Base-by-base conservation (phyloP, 2,113 vertebrate genomes). In the Galemys pyrenaicus region DNA sequence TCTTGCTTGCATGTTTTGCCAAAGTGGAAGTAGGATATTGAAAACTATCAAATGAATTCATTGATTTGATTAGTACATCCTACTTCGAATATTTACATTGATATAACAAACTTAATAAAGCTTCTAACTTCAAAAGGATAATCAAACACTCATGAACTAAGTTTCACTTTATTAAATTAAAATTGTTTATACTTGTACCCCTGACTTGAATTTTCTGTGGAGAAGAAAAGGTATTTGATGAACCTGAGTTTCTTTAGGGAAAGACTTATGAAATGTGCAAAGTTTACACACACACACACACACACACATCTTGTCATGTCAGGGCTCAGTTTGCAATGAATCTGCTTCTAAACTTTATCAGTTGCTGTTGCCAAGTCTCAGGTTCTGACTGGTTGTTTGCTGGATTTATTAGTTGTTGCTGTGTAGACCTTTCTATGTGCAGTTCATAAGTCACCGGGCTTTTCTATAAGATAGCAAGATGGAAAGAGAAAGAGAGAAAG, bases 31-130 rank as follows among this genome's bases (percentile, higher is more conserved):
- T 90, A 46, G 44, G 80, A 68, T 41, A 30, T n/a, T 77, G n/a
- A 44, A 86, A 91, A 95, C 85, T 54, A 70, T 80, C 81, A 84
- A 84, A n/a, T 35, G 49, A 41, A 87, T 89, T 39, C 87, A 54
- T 10, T 93, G 39, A 70, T 60, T 89, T 71, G 7, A 7, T 77
- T n/a, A 71, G 5, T 86, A 10, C 2, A 54, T 65, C 17, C 30
- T 65, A 15, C n/a, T 88, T 37, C 9, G 32, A 92, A 93, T 65
- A 32, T n/a, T 39, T 86, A 22, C 0, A n/a, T 35, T 75, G 24
- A 22, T 83, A 87, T 37, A 26, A 58, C 26, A 62, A 85, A 94
- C n/a, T 74, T 78, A 64, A 62, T 89, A 37, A 92, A 67, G 20
- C 44, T 54, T 96, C 39, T 28, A 84, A 51, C 32, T 77, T 87